Evolutionary conservation across 2,888 invertebrate species (phyloP).

Genomic region (Ormyrus nitidulus): DNA sequence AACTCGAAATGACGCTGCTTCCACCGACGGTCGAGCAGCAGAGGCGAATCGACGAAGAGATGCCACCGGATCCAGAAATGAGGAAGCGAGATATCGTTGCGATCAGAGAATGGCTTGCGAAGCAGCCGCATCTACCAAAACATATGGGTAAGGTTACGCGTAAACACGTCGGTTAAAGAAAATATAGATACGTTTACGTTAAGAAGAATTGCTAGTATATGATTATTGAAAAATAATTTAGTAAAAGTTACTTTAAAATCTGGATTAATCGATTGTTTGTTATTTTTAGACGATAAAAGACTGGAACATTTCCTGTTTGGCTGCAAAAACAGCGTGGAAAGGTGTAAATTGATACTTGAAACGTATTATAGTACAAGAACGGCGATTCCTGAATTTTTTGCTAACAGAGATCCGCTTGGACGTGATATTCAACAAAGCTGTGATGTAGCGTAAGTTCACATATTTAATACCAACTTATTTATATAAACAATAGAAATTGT

Average conservation of each 20-base stretch:
- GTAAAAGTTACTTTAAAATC: too few species aligned
- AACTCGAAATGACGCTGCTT: conserved; percentile 68
- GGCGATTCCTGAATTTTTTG: conserved; percentile 72
- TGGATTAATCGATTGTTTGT: not conserved
- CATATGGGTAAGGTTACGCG: conserved; percentile 68
- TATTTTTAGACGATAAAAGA: conserved; percentile 68
- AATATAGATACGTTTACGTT: not conserved
- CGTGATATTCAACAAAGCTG: conserved; percentile 69
- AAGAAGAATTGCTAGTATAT: conserved; percentile 10
- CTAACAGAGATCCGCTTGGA: conserved; percentile 69
- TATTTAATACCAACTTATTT: not conserved
- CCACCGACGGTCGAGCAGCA: conserved; percentile 72
- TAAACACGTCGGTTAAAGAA: not conserved
- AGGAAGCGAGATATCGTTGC: conserved; percentile 68
- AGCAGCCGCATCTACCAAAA: conserved; percentile 73
- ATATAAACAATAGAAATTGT: not conserved
- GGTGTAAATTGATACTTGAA: conserved; percentile 72
- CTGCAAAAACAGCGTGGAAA: conserved; percentile 73
- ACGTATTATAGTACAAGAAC: conserved; percentile 72
- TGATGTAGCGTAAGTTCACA: conserved; percentile 65
- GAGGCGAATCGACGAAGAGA: conserved; percentile 69
- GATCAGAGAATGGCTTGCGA: conserved; percentile 71
- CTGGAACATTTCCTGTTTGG: conserved; percentile 72
- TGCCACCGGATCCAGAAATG: conserved; percentile 69
- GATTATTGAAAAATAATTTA: not conserved